These are phyloP conservation scores for Thamnaconus septentrionalis DNA, from an alignment of 2,113 vertebrate genomes.

Conservation along the genomic window DNA sequence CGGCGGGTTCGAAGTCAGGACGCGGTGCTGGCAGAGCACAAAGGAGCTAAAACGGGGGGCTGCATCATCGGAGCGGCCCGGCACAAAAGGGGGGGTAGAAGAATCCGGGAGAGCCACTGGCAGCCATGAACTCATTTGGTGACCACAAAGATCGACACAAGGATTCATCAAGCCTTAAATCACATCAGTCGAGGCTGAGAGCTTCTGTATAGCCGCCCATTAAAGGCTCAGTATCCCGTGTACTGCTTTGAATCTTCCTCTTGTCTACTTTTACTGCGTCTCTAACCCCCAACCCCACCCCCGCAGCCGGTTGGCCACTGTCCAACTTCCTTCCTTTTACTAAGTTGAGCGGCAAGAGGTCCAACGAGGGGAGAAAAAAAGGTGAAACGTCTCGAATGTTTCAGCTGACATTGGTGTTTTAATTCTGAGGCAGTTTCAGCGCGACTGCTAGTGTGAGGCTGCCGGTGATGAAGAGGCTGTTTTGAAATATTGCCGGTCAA, in stretches of 20 bases:
- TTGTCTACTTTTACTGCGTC: slow-evolving; percentile 37
- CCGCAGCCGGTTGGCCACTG: neutral
- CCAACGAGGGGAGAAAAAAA: slow-evolving; percentile 19
- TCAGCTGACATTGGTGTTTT: too few species aligned
- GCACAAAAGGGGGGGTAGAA: slow-evolving; percentile 15
- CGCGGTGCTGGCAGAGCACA: slow-evolving; percentile 32
- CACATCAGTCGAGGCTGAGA: slow-evolving; percentile 59
- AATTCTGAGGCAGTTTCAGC: too few species aligned
- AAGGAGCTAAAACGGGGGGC: slow-evolving; percentile 31
- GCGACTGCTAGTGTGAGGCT: too few species aligned
- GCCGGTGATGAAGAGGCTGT: too few species aligned
- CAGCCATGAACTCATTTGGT: slow-evolving; percentile 37
- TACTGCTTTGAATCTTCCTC: slow-evolving; percentile 44
- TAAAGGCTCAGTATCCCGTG: slow-evolving; percentile 39
- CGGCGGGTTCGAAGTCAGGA: slow-evolving; percentile 44
- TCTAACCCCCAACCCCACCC: neutral
- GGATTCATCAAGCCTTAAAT: slow-evolving; percentile 60
- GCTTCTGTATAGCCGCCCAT: slow-evolving; percentile 44
- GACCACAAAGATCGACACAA: slow-evolving; percentile 46
- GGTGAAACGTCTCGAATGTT: slow-evolving; percentile 9
- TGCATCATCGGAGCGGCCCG: slow-evolving; percentile 33
- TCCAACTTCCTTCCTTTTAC: slow-evolving; percentile 26
- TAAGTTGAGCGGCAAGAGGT: slow-evolving; percentile 17
- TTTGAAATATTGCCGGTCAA: neutral
- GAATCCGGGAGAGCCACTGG: slow-evolving; percentile 44